A percentile compares a stretch with the other conserved stretches of the same genome.
These are phyloP conservation scores for Mastigias papua DNA, from an alignment of 30 jellyfish, hydroid and myxozoan genomes.

Conservation along the genomic window DNA sequence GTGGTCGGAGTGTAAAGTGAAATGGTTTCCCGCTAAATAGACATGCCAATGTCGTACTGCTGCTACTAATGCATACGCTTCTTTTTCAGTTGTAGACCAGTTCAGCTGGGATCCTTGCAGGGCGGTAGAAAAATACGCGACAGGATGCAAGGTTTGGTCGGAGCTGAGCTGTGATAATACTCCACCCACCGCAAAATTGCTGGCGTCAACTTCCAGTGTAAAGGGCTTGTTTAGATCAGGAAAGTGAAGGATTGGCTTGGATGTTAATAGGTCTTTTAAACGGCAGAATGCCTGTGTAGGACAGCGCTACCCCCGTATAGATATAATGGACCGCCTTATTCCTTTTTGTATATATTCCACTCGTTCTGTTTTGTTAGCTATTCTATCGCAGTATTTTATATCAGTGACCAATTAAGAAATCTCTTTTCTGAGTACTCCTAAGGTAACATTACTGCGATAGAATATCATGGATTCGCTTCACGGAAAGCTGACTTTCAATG, in stretches of 20 bases:
- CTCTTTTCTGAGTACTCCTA: too few relatives aligned
- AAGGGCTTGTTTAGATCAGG: not conserved
- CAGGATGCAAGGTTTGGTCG: slow-evolving; percentile 28
- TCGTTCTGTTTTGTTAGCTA: too few relatives aligned
- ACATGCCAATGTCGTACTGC: slow-evolving; percentile 54
- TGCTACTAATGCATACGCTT: slow-evolving; percentile 33
- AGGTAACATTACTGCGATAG: too few relatives aligned
- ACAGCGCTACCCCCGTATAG: too few relatives aligned
- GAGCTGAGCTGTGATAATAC: slow-evolving; percentile 1
- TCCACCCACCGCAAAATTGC: slow-evolving; percentile 45
- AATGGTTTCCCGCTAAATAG: slow-evolving; percentile 36
- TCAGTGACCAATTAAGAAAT: too few relatives aligned
- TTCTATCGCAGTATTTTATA: too few relatives aligned
- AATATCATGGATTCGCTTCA: too few relatives aligned
- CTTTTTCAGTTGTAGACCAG: slow-evolving; percentile 47
- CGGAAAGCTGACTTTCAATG: too few relatives aligned
- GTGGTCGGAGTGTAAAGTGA: slow-evolving; percentile 44
- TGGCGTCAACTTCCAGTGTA: slow-evolving; percentile 35
- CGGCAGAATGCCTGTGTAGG: too few relatives aligned
- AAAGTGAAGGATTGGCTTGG: slow-evolving; percentile 23
- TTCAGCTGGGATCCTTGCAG: slow-evolving; percentile 15
- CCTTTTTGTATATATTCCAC: too few relatives aligned
- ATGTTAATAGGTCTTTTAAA: slow-evolving; percentile 22
- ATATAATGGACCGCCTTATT: too few relatives aligned
- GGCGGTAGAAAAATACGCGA: slow-evolving; percentile 30